Conservation (phyloP, 2,888 invertebrate species). For the Achlya flavicornis region DNA sequence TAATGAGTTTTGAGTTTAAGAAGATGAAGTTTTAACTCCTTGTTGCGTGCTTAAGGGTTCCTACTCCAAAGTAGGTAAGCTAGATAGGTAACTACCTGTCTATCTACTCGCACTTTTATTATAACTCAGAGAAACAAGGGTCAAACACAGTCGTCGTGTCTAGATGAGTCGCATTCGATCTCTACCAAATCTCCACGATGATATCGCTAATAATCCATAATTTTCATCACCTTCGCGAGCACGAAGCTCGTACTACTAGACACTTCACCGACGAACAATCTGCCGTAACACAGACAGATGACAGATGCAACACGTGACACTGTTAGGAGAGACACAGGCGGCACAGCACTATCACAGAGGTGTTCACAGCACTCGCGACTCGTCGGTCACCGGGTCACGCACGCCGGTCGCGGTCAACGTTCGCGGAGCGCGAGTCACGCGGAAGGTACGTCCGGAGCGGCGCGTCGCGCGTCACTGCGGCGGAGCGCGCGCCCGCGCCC, state of each 20-base stretch:
- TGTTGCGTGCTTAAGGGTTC: too few species aligned
- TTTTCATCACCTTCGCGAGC: neutral
- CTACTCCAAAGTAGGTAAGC: too few species aligned
- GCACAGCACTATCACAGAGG: slow-evolving; percentile 22
- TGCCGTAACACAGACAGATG: neutral
- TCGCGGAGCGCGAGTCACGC: slow-evolving; percentile 27
- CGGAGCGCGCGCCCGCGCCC: slow-evolving; percentile 18
- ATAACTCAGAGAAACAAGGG: neutral
- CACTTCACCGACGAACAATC: slow-evolving; percentile 2
- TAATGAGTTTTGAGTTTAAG: too few species aligned
- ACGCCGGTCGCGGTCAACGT: slow-evolving; percentile 23
- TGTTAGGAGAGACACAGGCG: slow-evolving; percentile 13
- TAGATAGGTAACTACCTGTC: too few species aligned
- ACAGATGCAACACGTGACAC: slow-evolving; percentile 2
- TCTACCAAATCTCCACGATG: neutral
- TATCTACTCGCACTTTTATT: neutral
- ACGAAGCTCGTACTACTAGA: neutral
- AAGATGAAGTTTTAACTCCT: too few species aligned
- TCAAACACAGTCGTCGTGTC: neutral
- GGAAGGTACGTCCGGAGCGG: slow-evolving; percentile 42
- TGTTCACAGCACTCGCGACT: slow-evolving; percentile 34
- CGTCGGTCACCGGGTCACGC: slow-evolving; percentile 13
- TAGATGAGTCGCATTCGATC: neutral
- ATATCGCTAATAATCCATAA: neutral
- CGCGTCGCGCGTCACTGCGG: slow-evolving; percentile 61